These are phyloP conservation scores for Heterohyrax brucei DNA, from an alignment of 2,797 vertebrate species.

Conservation along the genomic window DNA sequence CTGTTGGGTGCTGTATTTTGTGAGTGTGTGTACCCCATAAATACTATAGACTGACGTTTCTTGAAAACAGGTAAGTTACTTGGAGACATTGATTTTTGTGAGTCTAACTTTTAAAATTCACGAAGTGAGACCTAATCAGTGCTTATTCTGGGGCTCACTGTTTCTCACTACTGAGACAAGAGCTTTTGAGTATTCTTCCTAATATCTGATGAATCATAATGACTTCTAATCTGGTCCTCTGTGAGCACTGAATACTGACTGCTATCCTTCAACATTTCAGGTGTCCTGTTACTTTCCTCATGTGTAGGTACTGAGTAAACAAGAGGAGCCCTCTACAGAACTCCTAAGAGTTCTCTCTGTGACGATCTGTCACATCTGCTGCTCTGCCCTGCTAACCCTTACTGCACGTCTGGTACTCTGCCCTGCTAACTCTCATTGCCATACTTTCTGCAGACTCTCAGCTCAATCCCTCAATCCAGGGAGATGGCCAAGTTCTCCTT, in stretches of 20 bases:
- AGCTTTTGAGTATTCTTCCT: accelerated
- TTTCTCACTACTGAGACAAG: background rate
- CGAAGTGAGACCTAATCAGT: background rate
- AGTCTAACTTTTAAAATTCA: background rate
- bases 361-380: accelerated
- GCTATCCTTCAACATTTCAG: accelerated
- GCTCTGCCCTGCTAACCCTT: background rate
- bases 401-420: background rate
- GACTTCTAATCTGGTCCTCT: background rate
- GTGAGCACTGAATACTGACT: accelerated
- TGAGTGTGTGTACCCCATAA: background rate
- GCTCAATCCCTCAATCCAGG: background rate
- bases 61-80: background rate
- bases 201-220: accelerated
- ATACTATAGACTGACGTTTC: background rate
- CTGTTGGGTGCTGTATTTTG: background rate
- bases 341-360: no score
- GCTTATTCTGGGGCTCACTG: background rate
- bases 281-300: background rate
- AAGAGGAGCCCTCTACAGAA: background rate
- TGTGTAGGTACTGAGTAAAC: accelerated
- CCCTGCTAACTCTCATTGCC: no score
- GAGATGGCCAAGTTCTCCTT: background rate
- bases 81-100: background rate
- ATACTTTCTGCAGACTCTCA: background rate